Conservation (phyloP, 2,113 vertebrate genomes). For the Chloropsis hardwickii region DNA sequence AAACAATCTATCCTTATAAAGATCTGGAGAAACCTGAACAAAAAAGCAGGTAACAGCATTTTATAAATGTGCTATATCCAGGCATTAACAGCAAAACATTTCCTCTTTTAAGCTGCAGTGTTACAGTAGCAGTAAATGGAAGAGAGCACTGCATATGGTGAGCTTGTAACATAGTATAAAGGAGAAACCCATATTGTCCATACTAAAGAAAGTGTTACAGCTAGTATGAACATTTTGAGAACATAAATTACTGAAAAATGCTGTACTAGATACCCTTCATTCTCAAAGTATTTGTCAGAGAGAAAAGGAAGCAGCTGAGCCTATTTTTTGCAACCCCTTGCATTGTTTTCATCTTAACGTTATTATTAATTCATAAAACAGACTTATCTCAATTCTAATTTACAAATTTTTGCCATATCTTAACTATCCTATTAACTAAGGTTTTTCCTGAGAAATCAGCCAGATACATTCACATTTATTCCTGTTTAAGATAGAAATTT, state of each 20-base stretch:
- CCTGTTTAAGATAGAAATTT: background rate
- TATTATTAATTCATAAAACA: background rate
- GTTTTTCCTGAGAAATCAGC: background rate
- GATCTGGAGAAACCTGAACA: constrained; percentile 9
- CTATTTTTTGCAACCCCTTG: rapidly evolving
- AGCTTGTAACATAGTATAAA: background rate
- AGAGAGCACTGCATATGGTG: background rate
- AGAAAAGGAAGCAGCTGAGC: background rate
- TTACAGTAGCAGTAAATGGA: background rate
- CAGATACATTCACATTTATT: background rate
- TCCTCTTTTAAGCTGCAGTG: background rate
- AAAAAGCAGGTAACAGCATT: background rate
- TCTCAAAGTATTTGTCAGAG: background rate
- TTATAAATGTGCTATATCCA: background rate
- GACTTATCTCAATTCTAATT: background rate
- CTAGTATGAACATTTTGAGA: background rate
- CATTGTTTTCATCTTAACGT: background rate
- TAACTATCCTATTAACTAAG: background rate
- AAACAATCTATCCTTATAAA: constrained; percentile 10
- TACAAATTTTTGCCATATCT: background rate
- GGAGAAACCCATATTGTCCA: background rate
- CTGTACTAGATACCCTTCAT: background rate
- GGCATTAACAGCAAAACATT: background rate
- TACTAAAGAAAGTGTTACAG: background rate
- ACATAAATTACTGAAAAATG: background rate